These are phyloP conservation scores for Melanotaenia nigrans DNA, from an alignment of 2,797 vertebrate genomes.

Conservation along the genomic window DNA sequence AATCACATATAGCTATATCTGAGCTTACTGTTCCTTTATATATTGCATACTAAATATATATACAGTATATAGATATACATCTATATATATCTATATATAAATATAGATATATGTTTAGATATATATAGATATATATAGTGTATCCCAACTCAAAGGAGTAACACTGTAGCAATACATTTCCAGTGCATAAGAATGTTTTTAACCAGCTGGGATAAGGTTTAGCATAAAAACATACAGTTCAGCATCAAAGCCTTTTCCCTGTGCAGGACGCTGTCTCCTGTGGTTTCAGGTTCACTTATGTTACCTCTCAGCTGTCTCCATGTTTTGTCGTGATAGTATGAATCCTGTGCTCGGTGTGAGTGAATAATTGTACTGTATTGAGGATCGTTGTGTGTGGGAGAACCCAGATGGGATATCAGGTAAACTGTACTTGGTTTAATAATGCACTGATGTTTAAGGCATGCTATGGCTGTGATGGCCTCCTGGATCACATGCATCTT, in stretches of 20 bases:
- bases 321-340: slow-evolving; percentile 66
- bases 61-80: slow-evolving; percentile 8
- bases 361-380: slow-evolving; percentile 58
- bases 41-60: slow-evolving; percentile 62
- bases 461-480: slow-evolving; percentile 72
- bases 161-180: slow-evolving; percentile 84
- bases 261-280: slow-evolving; percentile 66
- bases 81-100: slow-evolving; percentile 7
- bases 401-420: slow-evolving; percentile 75
- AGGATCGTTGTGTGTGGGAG: slow-evolving; percentile 60
- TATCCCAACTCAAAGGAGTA: slow-evolving; percentile 66
- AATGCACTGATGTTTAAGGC: slow-evolving; percentile 79
- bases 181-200: slow-evolving; percentile 78
- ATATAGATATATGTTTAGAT: background rate
- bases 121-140: slow-evolving; percentile 10
- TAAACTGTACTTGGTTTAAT: slow-evolving; percentile 71
- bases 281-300: slow-evolving; percentile 78
- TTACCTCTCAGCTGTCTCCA: slow-evolving; percentile 74
- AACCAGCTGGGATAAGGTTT: slow-evolving; percentile 66
- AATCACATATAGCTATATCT: slow-evolving; percentile 62
- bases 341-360: slow-evolving; percentile 60
- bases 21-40: slow-evolving; percentile 74
- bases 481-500: slow-evolving; percentile 69
- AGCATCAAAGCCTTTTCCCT: slow-evolving; percentile 60
- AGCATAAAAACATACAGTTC: slow-evolving; percentile 59